Evolutionary conservation across 64 coral and sea anemone genomes (phyloP).

Genomic region (Montipora sp.): DNA sequence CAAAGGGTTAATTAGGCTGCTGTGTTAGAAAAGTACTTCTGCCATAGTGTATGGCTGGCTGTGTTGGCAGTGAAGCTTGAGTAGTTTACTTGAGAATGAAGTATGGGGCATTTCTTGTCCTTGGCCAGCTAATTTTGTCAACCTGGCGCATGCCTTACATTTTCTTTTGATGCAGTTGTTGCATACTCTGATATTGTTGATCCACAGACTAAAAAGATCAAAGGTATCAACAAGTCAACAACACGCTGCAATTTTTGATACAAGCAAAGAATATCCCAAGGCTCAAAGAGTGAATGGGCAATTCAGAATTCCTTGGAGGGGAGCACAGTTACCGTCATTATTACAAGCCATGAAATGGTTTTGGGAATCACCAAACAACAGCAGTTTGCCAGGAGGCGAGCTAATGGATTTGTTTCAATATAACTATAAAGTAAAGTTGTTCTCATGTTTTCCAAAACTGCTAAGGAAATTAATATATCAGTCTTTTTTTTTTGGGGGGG

Average conservation of each 20-base stretch:
- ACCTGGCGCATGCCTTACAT: not conserved
- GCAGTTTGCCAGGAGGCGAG: not conserved
- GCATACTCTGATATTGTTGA: not conserved
- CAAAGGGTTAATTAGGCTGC: no score
- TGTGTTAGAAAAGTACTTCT: no score
- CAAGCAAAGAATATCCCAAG: slow-evolving; percentile 7
- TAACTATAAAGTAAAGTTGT: not conserved
- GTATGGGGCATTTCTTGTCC: not conserved
- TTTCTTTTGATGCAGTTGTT: not conserved
- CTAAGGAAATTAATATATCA: no score
- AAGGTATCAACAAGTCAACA: not conserved
- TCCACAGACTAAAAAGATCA: not conserved
- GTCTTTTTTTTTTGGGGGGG: no score
- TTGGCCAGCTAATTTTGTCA: not conserved
- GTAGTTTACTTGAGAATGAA: no score
- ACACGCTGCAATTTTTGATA: not conserved
- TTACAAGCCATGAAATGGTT: slow-evolving; percentile 28
- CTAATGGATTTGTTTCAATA: slow-evolving; percentile 17
- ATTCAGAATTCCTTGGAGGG: not conserved
- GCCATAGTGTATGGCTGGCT: no score
- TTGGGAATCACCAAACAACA: not conserved
- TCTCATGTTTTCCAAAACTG: no score
- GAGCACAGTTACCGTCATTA: not conserved
- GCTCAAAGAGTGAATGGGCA: slow-evolving; percentile 3
- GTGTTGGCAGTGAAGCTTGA: no score